Evolutionary conservation across 2,113 vertebrate genomes (phyloP).

Genomic region (Azemiops feae): DNA sequence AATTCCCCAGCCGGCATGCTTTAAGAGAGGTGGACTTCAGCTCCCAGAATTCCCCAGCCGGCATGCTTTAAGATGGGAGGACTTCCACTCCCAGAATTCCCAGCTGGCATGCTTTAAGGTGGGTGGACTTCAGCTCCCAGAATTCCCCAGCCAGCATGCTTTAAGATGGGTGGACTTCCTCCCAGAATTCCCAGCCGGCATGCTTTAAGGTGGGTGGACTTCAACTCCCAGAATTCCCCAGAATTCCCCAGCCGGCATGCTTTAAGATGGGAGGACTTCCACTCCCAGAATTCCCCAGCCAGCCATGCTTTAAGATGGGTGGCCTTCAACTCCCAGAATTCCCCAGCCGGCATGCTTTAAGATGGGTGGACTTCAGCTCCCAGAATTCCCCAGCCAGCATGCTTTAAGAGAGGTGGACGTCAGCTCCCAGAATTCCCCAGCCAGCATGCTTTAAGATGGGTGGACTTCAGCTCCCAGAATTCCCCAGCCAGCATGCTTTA

Average conservation of each 20-base stretch:
- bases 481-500: not conserved
- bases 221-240: not conserved
- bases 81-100: not conserved
- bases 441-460: fast-evolving
- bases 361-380: fast-evolving
- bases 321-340: not conserved
- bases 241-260: not conserved
- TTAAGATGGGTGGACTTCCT: not conserved
- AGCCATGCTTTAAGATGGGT: fast-evolving
- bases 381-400: not conserved
- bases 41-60: not conserved
- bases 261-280: not conserved
- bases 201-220: too few species aligned
- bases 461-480: not conserved
- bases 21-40: not conserved
- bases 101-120: fast-evolving
- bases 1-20: not conserved
- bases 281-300: not conserved
- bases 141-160: not conserved
- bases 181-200: not conserved
- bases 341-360: not conserved
- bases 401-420: not conserved
- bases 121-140: not conserved
- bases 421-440: not conserved
- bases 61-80: fast-evolving